Conservation (phyloP, 2,797 vertebrate species). For the Euphonia xanthogaster region DNA sequence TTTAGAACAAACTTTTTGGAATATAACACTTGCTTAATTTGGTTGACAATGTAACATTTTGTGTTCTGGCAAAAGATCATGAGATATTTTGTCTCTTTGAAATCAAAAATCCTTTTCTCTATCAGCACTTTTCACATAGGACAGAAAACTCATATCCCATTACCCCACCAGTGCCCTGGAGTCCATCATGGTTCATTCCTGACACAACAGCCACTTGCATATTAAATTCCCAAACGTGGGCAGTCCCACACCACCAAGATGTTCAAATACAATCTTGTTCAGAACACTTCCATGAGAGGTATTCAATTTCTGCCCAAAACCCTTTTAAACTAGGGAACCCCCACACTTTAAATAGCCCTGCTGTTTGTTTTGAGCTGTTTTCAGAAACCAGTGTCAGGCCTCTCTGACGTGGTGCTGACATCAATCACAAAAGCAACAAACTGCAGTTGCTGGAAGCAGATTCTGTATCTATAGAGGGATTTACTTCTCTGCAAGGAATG, state of each 20-base stretch:
- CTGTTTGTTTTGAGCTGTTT: not conserved
- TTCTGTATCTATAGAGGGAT: not conserved
- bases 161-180: not conserved
- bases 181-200: not conserved
- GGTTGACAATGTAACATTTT: not conserved
- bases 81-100: not conserved
- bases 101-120: not conserved
- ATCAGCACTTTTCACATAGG: not conserved
- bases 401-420: not conserved
- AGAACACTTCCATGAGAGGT: not conserved
- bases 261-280: not conserved
- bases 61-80: not conserved
- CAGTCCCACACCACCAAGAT: not conserved
- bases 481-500: not conserved
- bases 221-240: not conserved
- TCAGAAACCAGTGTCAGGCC: not conserved
- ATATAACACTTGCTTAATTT: not conserved
- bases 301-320: not conserved
- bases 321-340: not conserved
- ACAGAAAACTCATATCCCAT: not conserved
- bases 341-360: not conserved
- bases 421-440: not conserved
- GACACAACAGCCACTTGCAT: not conserved
- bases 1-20: not conserved
- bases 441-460: not conserved